phyloP scores from a whole-genome alignment of 2,888 invertebrate genomes.

The Netelia melanura region DNA sequence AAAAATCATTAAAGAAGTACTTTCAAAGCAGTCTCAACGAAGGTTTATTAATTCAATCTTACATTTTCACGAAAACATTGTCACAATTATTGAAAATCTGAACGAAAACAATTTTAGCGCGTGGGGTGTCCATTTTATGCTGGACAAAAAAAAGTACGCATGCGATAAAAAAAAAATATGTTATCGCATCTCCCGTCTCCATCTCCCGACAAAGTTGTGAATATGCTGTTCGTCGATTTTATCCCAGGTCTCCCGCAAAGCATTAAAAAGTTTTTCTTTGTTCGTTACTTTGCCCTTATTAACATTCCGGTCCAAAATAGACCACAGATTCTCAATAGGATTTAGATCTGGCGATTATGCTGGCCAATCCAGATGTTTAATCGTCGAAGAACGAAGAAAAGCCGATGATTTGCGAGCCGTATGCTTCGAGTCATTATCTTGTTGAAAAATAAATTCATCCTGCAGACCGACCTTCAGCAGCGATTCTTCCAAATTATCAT shows the following conservation, averaged over 20 bases:
- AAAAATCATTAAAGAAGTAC: no score
- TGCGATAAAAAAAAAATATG: not conserved
- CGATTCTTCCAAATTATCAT: not conserved
- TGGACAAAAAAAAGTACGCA: slow-evolving; percentile 5
- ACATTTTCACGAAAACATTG: not conserved
- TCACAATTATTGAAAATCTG: not conserved
- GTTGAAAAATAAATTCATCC: slow-evolving; percentile 3
- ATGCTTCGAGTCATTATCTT: slow-evolving; percentile 1
- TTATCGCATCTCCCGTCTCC: not conserved
- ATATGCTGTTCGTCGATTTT: not conserved
- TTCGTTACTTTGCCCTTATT: not conserved
- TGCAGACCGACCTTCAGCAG: not conserved
- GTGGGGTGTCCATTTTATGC: not conserved
- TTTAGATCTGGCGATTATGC: not conserved
- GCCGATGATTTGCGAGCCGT: not conserved
- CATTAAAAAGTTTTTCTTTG: slow-evolving; percentile 1
- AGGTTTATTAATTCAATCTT: not conserved
- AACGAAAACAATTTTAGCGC: not conserved
- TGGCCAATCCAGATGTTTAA: not conserved
- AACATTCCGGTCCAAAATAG: not conserved
- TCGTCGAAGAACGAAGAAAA: not conserved
- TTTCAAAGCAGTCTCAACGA: no score
- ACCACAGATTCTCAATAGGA: not conserved
- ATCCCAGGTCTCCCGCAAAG: not conserved
- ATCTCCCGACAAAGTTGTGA: no score